Evolutionary conservation across 2,888 invertebrate genomes (phyloP).

Genomic region (Tenthredo notha): DNA sequence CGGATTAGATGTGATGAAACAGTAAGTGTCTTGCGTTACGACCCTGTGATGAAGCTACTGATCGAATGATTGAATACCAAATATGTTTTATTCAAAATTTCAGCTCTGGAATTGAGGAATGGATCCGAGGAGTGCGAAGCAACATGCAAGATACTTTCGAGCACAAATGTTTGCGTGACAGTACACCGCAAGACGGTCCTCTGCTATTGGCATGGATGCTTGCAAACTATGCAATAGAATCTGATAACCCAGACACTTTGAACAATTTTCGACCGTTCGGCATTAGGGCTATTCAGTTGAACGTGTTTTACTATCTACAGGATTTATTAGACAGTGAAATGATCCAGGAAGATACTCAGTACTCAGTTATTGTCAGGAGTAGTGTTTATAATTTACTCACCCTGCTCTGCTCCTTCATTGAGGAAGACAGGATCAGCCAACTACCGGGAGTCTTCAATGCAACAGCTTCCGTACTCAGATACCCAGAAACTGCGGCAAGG

Average conservation of each 20-base stretch:
- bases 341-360: conserved; percentile 74
- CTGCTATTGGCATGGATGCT: conserved; percentile 77
- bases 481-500: conserved; percentile 70
- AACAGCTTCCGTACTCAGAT: conserved; percentile 70
- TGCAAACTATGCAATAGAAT: conserved; percentile 73
- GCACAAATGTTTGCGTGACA: conserved; percentile 73
- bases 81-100: conserved; percentile 14
- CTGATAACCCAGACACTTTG: conserved; percentile 71
- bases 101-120: conserved; percentile 67
- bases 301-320: conserved; percentile 73
- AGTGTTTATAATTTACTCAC: conserved; percentile 75
- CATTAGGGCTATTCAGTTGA: conserved; percentile 73
- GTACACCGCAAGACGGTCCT: conserved; percentile 72
- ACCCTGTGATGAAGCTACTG: not conserved
- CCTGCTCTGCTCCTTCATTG: conserved; percentile 72
- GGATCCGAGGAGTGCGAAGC: conserved; percentile 68
- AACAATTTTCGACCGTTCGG: conserved; percentile 72
- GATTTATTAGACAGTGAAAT: conserved; percentile 73
- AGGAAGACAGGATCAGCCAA: conserved; percentile 70
- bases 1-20: conserved; percentile 71
- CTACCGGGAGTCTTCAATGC: conserved; percentile 73
- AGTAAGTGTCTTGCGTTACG: conserved; percentile 61
- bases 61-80: conserved; percentile 5
- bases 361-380: conserved; percentile 70
- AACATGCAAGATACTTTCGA: conserved; percentile 74